phyloP scores from a whole-genome alignment of 2,113 vertebrate genomes.

The Dendrocopos noguchii region DNA sequence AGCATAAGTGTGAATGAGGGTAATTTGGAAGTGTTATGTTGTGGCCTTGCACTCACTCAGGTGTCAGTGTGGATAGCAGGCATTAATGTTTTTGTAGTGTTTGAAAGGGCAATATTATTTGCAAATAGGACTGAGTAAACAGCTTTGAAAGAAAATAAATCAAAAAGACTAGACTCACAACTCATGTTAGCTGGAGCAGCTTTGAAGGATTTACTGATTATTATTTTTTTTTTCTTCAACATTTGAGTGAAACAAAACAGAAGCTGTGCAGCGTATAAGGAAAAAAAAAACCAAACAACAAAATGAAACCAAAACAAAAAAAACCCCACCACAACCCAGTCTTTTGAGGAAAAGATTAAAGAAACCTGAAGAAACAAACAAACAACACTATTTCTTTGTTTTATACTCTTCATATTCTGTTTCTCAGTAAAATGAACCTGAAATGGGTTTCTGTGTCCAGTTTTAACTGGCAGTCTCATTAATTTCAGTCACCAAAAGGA shows the following conservation, averaged over 20 bases:
- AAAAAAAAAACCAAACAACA: too few relatives aligned
- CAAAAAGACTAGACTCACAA: background rate
- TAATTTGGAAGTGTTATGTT: background rate
- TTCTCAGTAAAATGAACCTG: background rate
- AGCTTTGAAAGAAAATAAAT: background rate
- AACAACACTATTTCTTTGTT: background rate
- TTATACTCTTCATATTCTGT: background rate
- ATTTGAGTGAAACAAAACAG: background rate
- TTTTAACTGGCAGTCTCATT: background rate
- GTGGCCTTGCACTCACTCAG: background rate
- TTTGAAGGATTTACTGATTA: background rate
- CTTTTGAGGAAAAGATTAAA: background rate
- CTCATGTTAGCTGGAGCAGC: background rate
- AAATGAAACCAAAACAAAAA: too few relatives aligned
- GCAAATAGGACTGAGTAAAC: background rate
- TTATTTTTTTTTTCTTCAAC: background rate
- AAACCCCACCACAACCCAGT: too few relatives aligned
- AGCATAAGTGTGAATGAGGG: background rate
- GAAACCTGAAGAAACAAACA: background rate
- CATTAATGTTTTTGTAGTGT: background rate
- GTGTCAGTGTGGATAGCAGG: background rate
- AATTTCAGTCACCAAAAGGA: background rate
- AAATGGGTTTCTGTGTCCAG: background rate
- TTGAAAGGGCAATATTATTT: background rate
- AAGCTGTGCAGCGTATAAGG: background rate